phyloP scores from a whole-genome alignment of 2,797 vertebrate species.

The Gastrophryne carolinensis region DNA sequence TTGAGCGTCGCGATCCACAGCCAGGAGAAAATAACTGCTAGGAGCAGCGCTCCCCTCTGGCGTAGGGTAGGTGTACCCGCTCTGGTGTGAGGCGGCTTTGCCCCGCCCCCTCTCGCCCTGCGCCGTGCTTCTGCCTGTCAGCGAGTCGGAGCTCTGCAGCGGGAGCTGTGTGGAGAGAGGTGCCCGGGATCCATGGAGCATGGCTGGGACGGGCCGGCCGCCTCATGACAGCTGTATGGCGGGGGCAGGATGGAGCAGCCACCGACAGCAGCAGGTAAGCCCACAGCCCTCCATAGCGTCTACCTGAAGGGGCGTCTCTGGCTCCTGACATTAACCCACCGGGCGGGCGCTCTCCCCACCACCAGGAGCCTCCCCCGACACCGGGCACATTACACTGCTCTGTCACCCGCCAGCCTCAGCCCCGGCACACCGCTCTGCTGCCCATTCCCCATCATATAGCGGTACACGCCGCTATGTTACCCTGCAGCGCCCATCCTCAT shows the following conservation, averaged over 20 bases:
- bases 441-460: too few species aligned
- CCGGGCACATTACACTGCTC: too few species aligned
- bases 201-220: not conserved
- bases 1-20: not conserved
- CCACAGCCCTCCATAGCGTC: not conserved
- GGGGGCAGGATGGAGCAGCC: not conserved
- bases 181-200: not conserved
- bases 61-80: not conserved
- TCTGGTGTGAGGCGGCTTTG: conserved; percentile 29
- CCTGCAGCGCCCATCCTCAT: too few species aligned
- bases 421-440: too few species aligned
- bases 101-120: conserved; percentile 19
- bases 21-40: not conserved
- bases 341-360: not conserved
- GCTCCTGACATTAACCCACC: not conserved
- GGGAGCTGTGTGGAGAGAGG: not conserved
- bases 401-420: not conserved
- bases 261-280: not conserved
- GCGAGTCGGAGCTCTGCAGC: not conserved
- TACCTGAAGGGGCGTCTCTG: not conserved
- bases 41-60: not conserved
- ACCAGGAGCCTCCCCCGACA: too few species aligned
- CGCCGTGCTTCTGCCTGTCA: conserved; percentile 6
- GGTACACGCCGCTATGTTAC: too few species aligned
- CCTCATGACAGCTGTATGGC: not conserved